Evolutionary conservation across 1,140 invertebrate genomes (phyloP).

Genomic region (Ips typographus): DNA sequence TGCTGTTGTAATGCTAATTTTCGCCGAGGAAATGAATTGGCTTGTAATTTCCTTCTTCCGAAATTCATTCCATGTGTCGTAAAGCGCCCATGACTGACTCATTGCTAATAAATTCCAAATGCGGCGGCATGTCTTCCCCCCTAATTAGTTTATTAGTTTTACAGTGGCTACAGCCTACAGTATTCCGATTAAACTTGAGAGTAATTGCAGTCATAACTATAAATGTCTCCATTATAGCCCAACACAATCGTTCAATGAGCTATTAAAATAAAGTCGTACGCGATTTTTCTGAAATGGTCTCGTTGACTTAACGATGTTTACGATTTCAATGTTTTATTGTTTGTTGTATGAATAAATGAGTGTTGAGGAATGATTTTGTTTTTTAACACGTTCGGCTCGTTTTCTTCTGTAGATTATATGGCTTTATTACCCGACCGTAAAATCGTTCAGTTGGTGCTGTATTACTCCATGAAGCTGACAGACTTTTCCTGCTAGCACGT

Average conservation of each 20-base stretch:
- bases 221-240: slow-evolving; percentile 30
- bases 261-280: slow-evolving; percentile 33
- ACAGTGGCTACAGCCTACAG: slow-evolving; percentile 2
- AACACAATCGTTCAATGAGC: slow-evolving; percentile 34
- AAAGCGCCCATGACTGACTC: background rate
- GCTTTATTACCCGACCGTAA: slow-evolving; percentile 23
- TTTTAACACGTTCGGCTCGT: slow-evolving; percentile 35
- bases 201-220: slow-evolving; percentile 24
- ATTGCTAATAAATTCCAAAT: slow-evolving; percentile 9
- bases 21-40: slow-evolving; percentile 28
- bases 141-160: slow-evolving; percentile 29
- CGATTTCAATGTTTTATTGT: slow-evolving; percentile 35
- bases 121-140: background rate
- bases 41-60: slow-evolving; percentile 18
- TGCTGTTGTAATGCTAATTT: slow-evolving; percentile 33
- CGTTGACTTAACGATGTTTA: slow-evolving; percentile 36
- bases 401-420: slow-evolving; percentile 27
- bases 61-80: background rate
- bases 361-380: slow-evolving; percentile 27
- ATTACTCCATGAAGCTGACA: too few species aligned
- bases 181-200: slow-evolving; percentile 27
- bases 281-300: slow-evolving; percentile 26
- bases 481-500: slow-evolving; percentile 2
- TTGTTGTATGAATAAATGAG: slow-evolving; percentile 34
- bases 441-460: slow-evolving; percentile 12